Conservation (phyloP, 1,140 invertebrate species). For the Heliothis virescens region DNA sequence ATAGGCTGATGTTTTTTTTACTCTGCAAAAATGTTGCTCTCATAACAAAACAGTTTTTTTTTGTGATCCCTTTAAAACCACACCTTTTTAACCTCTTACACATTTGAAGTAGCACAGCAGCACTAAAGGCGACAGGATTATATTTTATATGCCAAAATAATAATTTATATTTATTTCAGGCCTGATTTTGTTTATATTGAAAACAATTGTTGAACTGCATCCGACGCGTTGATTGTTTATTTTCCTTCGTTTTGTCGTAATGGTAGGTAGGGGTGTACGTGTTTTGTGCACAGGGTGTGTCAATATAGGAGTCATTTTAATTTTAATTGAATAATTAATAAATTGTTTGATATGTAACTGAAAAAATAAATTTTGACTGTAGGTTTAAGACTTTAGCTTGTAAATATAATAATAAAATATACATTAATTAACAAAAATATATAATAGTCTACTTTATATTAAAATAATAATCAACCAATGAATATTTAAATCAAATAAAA, state of each 20-base stretch:
- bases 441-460: no score
- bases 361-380: no score
- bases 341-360: no score
- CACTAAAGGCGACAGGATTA: background rate
- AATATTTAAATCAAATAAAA: no score
- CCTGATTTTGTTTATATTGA: constrained; percentile 73
- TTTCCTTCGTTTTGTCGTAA: constrained; percentile 80
- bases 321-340: background rate
- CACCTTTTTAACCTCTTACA: background rate
- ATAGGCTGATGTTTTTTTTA: background rate
- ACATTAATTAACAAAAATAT: no score
- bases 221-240: constrained; percentile 76
- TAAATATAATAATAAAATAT: no score
- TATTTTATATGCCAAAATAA: background rate
- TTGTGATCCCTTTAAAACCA: background rate
- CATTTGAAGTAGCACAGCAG: background rate
- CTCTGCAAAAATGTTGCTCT: background rate
- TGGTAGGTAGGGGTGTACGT: constrained; percentile 55
- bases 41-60: background rate
- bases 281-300: constrained; percentile 61
- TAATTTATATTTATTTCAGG: constrained; percentile 66
- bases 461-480: no score
- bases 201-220: constrained; percentile 78
- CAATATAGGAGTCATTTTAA: background rate
- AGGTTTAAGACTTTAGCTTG: no score